phyloP scores from a whole-genome alignment of 2,888 invertebrate genomes.

The Tryphoninae sp. region DNA sequence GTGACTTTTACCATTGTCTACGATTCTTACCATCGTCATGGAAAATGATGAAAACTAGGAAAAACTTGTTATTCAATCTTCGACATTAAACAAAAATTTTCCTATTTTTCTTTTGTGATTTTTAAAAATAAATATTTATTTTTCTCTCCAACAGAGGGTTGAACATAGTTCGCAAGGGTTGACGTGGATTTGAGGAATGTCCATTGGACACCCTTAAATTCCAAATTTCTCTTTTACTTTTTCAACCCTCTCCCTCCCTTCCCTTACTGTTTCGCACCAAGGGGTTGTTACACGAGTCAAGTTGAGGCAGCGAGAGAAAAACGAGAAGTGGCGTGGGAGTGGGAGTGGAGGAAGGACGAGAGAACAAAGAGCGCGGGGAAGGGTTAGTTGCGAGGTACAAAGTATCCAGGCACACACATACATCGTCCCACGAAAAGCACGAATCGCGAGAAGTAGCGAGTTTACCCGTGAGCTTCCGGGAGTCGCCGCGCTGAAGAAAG shows the following conservation, averaged over 20 bases:
- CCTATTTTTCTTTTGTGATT: no score
- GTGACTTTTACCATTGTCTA: background rate
- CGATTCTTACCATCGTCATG: no score
- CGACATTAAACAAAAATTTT: no score
- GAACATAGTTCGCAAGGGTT: no score
- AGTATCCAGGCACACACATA: constrained; percentile 47
- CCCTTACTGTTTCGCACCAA: constrained; percentile 6
- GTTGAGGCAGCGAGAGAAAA: constrained; percentile 48
- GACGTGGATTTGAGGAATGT: no score
- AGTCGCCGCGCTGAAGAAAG: constrained; percentile 42
- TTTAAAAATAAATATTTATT: no score
- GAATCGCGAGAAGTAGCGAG: constrained; percentile 34
- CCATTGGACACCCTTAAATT: background rate
- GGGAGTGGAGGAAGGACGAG: constrained; percentile 13
- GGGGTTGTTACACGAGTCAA: constrained; percentile 39
- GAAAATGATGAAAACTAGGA: no score
- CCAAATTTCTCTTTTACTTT: background rate
- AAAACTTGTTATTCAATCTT: no score
- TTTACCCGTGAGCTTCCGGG: constrained; percentile 50
- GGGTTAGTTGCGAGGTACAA: constrained; percentile 46
- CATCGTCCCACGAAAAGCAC: constrained; percentile 34
- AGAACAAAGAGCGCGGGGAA: constrained; percentile 50
- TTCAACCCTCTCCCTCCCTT: background rate
- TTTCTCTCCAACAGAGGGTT: no score
- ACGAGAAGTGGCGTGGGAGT: constrained; percentile 41